Evolutionary conservation across 2,113 vertebrate species (phyloP), one percentile per base, ranked within the genome.

Genomic region (Gadus macrocephalus): DNA sequence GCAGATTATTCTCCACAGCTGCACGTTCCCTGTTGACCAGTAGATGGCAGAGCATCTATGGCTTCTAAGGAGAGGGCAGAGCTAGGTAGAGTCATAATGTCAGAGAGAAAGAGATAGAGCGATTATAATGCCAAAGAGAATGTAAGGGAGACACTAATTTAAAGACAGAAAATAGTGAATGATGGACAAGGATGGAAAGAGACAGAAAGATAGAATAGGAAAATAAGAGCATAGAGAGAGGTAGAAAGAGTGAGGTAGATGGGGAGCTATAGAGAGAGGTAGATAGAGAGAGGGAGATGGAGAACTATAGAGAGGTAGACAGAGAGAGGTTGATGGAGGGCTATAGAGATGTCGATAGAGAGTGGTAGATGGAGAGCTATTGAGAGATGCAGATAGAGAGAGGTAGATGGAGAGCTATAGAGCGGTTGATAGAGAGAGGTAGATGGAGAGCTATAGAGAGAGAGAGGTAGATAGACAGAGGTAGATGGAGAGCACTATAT

Each of bases 1-100:
- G 55, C 8, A 9, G 15, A 14, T 58, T 58, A 17, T 16, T 58
- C 55, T 6, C 15, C 55, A 17, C 3, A 58, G 5, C 55, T 70
- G 77, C 66, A 81, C 63, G 85, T 81, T 68, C 20, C 17, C 66
- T 74, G 59, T 67, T 77, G 74, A 71, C 86, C 89, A 89, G 86
- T 81, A 90, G 89, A 89, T 87, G 87, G 89, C 89, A 86, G 70
- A 84, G 84, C 80, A 79, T 81, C 75, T 85, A 78, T 86, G 81
- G 79, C 83, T 84, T 90, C 69, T 0, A 19, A 64, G 73, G 75
- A 70, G 62, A 49, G 68, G n/a, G 66, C 68, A 61, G 1, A 12
- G 68, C 74, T 68, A 20, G 59, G 9, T 19, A 12, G 59, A 61
- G 59, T 20, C 9, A 38, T 11, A 71, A 14, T 16, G 42, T 22